These are phyloP conservation scores for Alsophila aescularia DNA, from an alignment of 2,888 invertebrate species.

Conservation along the genomic window DNA sequence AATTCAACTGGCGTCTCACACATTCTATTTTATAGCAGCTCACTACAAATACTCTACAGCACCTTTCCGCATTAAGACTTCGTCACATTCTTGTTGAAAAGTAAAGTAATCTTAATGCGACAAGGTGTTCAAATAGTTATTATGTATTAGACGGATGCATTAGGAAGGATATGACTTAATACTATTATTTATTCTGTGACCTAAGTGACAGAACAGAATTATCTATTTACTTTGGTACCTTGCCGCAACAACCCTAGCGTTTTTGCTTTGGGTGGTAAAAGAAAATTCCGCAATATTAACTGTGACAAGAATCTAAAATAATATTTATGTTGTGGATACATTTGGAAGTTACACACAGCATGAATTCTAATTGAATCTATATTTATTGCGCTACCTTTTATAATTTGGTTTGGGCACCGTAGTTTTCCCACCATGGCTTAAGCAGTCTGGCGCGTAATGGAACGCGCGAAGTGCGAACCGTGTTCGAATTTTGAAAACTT, in stretches of 20 bases:
- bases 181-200: too few relatives aligned
- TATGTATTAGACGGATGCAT: background rate
- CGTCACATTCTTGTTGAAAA: background rate
- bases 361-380: constrained; percentile 63
- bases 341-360: constrained; percentile 59
- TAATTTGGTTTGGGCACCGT: constrained; percentile 46
- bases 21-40: constrained; percentile 29
- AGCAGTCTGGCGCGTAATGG: constrained; percentile 52
- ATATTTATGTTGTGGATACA: constrained; percentile 21
- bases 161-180: background rate
- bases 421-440: constrained; percentile 52
- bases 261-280: background rate
- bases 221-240: constrained; percentile 17
- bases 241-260: background rate
- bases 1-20: constrained; percentile 19
- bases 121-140: background rate
- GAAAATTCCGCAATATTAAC: background rate
- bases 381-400: constrained; percentile 58
- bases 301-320: constrained; percentile 6
- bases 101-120: background rate
- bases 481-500: constrained; percentile 49
- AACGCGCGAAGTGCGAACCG: constrained; percentile 58
- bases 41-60: constrained; percentile 22
- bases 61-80: background rate
- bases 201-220: background rate